Percentiles rank a stretch among this genome's conserved stretches.
Conservation (phyloP, 2,888 invertebrate genomes). For the Drosophila macrospina region DNA sequence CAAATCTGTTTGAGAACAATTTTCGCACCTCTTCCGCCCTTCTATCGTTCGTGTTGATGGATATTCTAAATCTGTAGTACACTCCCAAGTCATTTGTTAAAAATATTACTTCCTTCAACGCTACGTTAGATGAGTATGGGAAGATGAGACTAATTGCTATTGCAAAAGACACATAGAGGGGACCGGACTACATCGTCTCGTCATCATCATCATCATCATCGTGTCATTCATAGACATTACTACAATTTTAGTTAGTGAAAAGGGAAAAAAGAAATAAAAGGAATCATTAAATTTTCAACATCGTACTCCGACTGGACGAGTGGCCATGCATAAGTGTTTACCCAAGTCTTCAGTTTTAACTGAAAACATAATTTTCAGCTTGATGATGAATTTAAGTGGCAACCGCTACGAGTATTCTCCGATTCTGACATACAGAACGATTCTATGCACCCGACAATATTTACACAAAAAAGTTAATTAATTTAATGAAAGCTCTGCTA, state of each 20-base stretch:
- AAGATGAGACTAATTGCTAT: not conserved
- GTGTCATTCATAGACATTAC: conserved; percentile 3
- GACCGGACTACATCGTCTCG: not conserved
- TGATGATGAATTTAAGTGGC: conserved; percentile 73
- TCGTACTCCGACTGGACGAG: conserved; percentile 44
- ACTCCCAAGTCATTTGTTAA: no score
- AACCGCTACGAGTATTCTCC: conserved; percentile 10
- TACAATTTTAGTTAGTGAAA: conserved; percentile 23
- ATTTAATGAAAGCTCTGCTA: conserved; percentile 65
- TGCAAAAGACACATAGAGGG: not conserved
- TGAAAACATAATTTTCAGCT: conserved; percentile 84
- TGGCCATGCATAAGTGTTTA: conserved; percentile 83
- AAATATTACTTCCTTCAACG: not conserved
- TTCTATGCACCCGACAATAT: conserved; percentile 59
- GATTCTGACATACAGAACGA: conserved; percentile 35
- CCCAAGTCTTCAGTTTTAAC: conserved; percentile 85
- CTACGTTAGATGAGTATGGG: not conserved
- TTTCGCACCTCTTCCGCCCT: no score
- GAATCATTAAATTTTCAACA: conserved; percentile 67
- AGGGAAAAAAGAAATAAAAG: conserved; percentile 20
- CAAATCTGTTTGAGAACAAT: not conserved
- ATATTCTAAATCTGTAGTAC: no score
- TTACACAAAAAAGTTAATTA: conserved; percentile 73
- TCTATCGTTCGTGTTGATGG: no score
- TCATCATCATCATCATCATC: conserved; percentile 1